Percentiles rank a stretch among this genome's conserved stretches.
These are phyloP conservation scores for Willisornis vidua DNA, from an alignment of 2,113 vertebrate species.

Conservation along the genomic window DNA sequence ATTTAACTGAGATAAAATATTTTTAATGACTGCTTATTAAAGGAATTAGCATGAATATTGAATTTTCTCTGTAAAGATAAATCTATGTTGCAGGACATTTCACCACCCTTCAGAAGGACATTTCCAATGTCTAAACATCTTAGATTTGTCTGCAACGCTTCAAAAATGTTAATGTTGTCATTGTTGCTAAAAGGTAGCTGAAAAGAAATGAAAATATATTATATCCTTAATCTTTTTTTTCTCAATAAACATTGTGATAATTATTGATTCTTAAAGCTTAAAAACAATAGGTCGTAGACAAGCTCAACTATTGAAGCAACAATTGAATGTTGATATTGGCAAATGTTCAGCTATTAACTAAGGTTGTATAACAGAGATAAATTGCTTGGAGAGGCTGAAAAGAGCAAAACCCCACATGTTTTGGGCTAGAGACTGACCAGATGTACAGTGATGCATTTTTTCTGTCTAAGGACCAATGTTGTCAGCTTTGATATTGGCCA, in stretches of 20 bases:
- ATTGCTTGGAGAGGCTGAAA: background rate
- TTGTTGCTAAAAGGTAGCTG: background rate
- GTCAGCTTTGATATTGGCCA: background rate
- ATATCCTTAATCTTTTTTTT: background rate
- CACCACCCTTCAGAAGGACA: background rate
- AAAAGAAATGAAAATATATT: background rate
- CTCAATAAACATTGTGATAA: background rate
- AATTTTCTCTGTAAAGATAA: background rate
- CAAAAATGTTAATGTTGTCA: background rate
- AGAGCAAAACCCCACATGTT: fast-evolving
- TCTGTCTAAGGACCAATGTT: background rate
- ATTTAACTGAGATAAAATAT: background rate
- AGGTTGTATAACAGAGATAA: background rate
- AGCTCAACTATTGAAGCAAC: background rate
- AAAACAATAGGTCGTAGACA: background rate
- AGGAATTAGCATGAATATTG: background rate
- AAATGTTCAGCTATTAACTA: background rate
- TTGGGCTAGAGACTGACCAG: background rate
- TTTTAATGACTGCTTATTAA: background rate
- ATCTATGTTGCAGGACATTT: background rate
- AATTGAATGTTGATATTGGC: background rate
- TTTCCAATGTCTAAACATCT: background rate
- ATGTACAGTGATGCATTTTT: background rate
- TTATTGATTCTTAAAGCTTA: background rate
- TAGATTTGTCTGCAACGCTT: background rate